These are phyloP conservation scores for Drosophila cracens DNA, from an alignment of 2,888 invertebrate genomes.

Conservation along the genomic window DNA sequence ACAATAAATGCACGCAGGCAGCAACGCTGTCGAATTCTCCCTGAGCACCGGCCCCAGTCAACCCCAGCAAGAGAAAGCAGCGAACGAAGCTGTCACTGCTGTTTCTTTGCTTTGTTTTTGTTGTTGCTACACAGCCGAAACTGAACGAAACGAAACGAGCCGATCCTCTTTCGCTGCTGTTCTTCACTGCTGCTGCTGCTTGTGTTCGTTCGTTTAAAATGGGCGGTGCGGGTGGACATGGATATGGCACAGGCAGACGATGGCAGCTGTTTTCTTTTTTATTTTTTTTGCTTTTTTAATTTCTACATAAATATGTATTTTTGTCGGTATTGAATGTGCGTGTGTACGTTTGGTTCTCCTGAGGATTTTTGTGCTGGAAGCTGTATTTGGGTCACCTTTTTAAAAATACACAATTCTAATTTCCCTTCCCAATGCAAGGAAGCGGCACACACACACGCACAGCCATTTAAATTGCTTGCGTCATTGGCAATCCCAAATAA, in stretches of 20 bases:
- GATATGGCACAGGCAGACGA: constrained; percentile 44
- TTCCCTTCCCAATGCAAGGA: constrained; percentile 58
- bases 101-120: constrained; percentile 46
- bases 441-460: constrained; percentile 25
- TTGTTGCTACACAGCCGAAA: constrained; percentile 29
- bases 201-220: constrained; percentile 19
- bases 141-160: constrained; percentile 10
- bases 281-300: neutral
- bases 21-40: constrained; percentile 46
- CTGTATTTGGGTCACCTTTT: constrained; percentile 70
- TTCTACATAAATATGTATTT: constrained; percentile 12
- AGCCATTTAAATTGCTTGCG: constrained; percentile 33
- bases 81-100: constrained; percentile 30
- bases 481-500: constrained; percentile 54
- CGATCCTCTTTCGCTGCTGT: constrained; percentile 44
- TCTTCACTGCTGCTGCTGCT: constrained; percentile 16
- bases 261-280: constrained; percentile 25
- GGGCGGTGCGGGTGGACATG: constrained; percentile 60
- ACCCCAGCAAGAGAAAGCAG: constrained; percentile 73
- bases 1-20: constrained; percentile 55
- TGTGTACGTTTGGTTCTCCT: constrained; percentile 29
- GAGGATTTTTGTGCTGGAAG: constrained; percentile 57
- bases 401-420: constrained; percentile 73
- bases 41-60: constrained; percentile 29
- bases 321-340: neutral